phyloP scores from a whole-genome alignment of 2,888 invertebrate genomes.

The Hirtodrosophila alboralis region DNA sequence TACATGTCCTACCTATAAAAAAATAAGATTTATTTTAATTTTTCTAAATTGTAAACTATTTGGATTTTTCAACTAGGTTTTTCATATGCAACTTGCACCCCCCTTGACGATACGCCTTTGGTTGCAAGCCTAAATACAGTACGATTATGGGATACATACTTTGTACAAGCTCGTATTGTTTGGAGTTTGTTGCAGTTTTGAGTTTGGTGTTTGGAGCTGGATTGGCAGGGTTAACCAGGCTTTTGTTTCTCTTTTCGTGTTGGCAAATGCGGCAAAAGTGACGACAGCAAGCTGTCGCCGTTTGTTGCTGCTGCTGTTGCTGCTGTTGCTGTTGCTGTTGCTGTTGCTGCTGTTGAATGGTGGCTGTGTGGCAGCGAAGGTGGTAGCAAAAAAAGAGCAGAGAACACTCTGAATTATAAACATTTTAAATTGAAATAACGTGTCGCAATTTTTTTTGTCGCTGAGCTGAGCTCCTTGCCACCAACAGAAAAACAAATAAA shows the following conservation, averaged over 20 bases:
- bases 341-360: constrained; percentile 14
- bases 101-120: no score
- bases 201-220: constrained; percentile 3
- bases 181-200: background rate
- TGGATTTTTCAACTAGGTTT: no score
- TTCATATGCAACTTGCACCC: no score
- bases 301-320: constrained; percentile 37
- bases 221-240: constrained; percentile 23
- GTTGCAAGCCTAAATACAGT: constrained; percentile 4
- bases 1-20: no score
- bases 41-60: no score
- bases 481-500: constrained; percentile 33
- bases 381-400: constrained; percentile 34
- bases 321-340: constrained; percentile 33
- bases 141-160: constrained; percentile 24
- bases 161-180: background rate
- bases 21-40: no score
- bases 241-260: constrained; percentile 32
- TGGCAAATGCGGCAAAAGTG: constrained; percentile 44
- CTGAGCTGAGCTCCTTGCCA: constrained; percentile 62
- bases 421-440: constrained; percentile 82
- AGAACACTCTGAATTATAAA: constrained; percentile 76
- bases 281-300: constrained; percentile 52
- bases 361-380: constrained; percentile 41
- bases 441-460: constrained; percentile 77